phyloP scores from a whole-genome alignment of 2,888 invertebrate species.

The Ceraclea dissimilis region DNA sequence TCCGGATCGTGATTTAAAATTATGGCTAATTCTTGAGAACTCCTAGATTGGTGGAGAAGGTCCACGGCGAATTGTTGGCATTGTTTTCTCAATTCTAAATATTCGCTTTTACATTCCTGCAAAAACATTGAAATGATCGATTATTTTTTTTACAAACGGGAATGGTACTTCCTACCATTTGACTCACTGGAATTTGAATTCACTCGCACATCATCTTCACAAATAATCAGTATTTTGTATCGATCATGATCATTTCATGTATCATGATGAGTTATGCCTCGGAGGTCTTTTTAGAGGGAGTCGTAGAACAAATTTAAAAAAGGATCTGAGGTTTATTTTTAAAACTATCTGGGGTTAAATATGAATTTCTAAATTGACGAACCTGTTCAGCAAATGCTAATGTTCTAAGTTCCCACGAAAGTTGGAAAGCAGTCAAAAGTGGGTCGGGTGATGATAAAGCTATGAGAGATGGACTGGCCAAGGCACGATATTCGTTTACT shows the following conservation, averaged over 20 bases:
- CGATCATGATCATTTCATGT: too few relatives aligned
- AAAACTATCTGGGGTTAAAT: too few relatives aligned
- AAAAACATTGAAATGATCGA: neutral
- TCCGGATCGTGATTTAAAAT: constrained; percentile 88
- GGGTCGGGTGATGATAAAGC: constrained; percentile 90
- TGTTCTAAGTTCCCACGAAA: constrained; percentile 89
- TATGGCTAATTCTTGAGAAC: constrained; percentile 87
- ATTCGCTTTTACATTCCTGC: constrained; percentile 84
- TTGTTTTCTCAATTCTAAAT: constrained; percentile 74
- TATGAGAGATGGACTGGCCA: constrained; percentile 90
- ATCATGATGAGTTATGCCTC: too few relatives aligned
- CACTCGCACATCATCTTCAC: too few relatives aligned
- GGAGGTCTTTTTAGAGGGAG: too few relatives aligned
- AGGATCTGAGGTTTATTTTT: too few relatives aligned
- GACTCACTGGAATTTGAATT: too few relatives aligned
- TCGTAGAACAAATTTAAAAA: too few relatives aligned
- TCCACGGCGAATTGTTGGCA: constrained; percentile 89
- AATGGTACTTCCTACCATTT: too few relatives aligned
- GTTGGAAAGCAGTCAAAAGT: constrained; percentile 85
- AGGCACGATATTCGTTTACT: constrained; percentile 86
- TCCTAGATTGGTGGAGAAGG: constrained; percentile 82
- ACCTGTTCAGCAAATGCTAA: constrained; percentile 81
- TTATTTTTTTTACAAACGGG: too few relatives aligned
- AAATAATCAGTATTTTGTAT: too few relatives aligned
- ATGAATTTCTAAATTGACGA: too few relatives aligned